Percentiles rank a stretch among this genome's conserved stretches.
Conservation (phyloP, 2,797 vertebrate genomes). For the Anguilla obscura region DNA sequence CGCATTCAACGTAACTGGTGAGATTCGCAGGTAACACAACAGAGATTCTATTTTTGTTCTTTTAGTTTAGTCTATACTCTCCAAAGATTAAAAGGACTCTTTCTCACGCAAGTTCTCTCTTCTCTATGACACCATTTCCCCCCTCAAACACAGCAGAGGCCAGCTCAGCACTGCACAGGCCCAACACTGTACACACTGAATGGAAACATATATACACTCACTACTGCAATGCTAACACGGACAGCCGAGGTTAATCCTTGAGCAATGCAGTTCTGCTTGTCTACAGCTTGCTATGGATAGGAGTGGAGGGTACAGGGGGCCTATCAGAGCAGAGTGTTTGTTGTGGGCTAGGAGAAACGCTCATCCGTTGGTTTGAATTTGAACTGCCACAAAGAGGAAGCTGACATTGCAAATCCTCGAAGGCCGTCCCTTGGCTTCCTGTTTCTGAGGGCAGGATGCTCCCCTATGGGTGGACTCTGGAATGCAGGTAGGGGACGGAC, state of each 20-base stretch:
- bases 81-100: not conserved
- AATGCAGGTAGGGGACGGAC: slow-evolving; percentile 35
- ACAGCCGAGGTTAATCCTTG: not conserved
- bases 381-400: slow-evolving; percentile 32
- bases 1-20: not conserved
- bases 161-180: not conserved
- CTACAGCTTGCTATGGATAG: not conserved
- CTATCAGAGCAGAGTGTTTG: slow-evolving; percentile 11
- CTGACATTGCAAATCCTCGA: slow-evolving; percentile 39
- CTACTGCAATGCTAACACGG: not conserved
- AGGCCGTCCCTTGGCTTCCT: slow-evolving; percentile 23
- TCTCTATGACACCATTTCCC: not conserved
- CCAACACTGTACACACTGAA: not conserved
- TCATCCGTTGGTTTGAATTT: slow-evolving; percentile 9
- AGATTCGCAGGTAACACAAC: not conserved
- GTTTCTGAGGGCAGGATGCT: slow-evolving; percentile 14
- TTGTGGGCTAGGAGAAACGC: not conserved
- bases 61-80: not conserved
- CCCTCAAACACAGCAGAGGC: not conserved
- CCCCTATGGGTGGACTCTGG: slow-evolving; percentile 29
- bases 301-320: not conserved
- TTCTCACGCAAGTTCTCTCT: not conserved
- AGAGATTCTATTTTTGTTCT: not conserved
- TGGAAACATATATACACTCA: not conserved
- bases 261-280: not conserved